These are phyloP conservation scores for Littorina saxatilis DNA, from an alignment of 1,140 invertebrate species.

Conservation along the genomic window DNA sequence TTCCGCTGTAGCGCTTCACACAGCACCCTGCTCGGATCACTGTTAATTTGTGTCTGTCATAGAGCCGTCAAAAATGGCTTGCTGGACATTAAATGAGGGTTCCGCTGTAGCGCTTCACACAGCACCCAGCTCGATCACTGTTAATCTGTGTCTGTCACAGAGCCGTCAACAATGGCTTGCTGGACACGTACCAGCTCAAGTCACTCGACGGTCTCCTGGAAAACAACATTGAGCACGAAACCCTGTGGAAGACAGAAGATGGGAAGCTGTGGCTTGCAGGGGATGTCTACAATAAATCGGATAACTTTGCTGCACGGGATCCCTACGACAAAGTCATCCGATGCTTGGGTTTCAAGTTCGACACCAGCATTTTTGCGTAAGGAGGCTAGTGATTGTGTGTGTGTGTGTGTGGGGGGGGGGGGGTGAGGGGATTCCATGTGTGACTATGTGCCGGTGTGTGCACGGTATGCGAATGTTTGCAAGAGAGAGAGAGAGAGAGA, in stretches of 20 bases:
- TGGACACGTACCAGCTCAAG: constrained; percentile 77
- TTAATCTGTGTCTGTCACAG: constrained; percentile 53
- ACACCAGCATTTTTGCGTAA: constrained; percentile 74
- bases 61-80: too few species aligned
- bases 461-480: too few species aligned
- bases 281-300: background rate
- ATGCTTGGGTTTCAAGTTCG: constrained; percentile 76
- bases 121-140: background rate
- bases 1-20: too few species aligned
- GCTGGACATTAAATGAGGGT: too few species aligned
- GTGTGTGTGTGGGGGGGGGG: too few species aligned
- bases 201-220: constrained; percentile 75
- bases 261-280: too few species aligned
- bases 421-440: background rate
- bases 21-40: too few species aligned
- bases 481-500: too few species aligned
- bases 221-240: background rate
- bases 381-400: too few species aligned
- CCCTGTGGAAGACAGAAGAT: background rate
- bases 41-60: too few species aligned
- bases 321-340: constrained; percentile 75
- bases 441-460: too few species aligned
- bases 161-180: constrained; percentile 76
- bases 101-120: too few species aligned
- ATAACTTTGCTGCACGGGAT: constrained; percentile 60